Evolutionary conservation across 2,797 vertebrate genomes (phyloP).

Genomic region (Rallus crepitans): DNA sequence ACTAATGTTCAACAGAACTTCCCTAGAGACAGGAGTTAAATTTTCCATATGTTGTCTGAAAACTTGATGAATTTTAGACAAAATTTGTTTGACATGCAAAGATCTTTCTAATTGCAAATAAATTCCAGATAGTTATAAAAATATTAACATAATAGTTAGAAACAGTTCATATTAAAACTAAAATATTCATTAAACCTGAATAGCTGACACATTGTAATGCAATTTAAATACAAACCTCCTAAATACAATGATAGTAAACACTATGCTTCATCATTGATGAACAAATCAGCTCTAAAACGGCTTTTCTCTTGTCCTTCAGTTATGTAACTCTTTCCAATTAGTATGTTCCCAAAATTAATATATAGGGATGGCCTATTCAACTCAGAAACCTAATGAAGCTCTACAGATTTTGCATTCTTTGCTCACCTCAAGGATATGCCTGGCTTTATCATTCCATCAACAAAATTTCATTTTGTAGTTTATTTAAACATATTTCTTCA

Average conservation of each 20-base stretch:
- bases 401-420: not conserved
- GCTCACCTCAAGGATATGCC: not conserved
- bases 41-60: not conserved
- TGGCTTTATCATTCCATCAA: not conserved
- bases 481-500: not conserved
- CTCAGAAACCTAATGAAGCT: not conserved
- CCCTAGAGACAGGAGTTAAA: not conserved
- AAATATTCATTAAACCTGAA: conserved; percentile 21
- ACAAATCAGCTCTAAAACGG: not conserved
- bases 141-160: not conserved
- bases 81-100: not conserved
- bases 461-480: not conserved
- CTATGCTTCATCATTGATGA: not conserved
- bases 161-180: not conserved
- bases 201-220: not conserved
- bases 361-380: not conserved
- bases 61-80: not conserved
- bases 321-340: not conserved
- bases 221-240: conserved; percentile 5
- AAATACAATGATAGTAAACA: not conserved
- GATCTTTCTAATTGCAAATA: not conserved
- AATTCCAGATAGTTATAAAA: not conserved
- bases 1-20: not conserved
- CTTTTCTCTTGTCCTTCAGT: not conserved
- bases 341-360: not conserved